Evolutionary conservation across 2,888 invertebrate species (phyloP).

Genomic region (Lasioglossum villosulum): DNA sequence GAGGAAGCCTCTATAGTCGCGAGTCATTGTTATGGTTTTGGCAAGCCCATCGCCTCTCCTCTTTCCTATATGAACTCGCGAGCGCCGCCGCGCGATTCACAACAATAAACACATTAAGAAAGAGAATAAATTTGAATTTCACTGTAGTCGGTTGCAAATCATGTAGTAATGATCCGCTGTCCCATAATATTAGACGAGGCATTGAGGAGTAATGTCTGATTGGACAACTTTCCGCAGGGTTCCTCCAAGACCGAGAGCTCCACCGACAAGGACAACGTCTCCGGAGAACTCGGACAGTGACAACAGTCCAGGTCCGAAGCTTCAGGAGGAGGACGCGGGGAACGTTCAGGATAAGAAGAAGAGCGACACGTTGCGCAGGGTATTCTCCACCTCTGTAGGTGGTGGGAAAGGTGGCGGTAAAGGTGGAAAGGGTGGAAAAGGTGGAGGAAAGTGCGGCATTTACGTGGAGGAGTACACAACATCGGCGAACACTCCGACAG

Average conservation of each 20-base stretch:
- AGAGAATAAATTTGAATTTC: no score
- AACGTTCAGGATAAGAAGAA: constrained; percentile 89
- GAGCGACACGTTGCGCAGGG: constrained; percentile 88
- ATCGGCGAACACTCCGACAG: constrained; percentile 80
- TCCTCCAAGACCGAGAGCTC: constrained; percentile 77
- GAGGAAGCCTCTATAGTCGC: no score
- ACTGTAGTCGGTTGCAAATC: no score
- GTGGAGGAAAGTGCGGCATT: constrained; percentile 88
- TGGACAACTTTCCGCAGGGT: constrained; percentile 57
- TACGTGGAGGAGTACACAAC: constrained; percentile 82
- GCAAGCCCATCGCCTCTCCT: no score
- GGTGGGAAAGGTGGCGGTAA: constrained; percentile 87
- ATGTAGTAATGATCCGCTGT: no score
- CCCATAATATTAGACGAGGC: neutral
- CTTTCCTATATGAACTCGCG: no score
- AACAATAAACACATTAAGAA: no score
- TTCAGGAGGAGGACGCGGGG: constrained; percentile 85
- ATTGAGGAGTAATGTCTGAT: neutral
- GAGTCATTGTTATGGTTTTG: no score
- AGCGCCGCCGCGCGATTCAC: no score
- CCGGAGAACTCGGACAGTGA: constrained; percentile 83
- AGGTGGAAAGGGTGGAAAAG: constrained; percentile 88
- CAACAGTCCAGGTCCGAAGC: constrained; percentile 82
- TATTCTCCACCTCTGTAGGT: constrained; percentile 86
- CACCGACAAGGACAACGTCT: constrained; percentile 81